These are phyloP conservation scores for Diaprepes abbreviatus DNA, from an alignment of 2,888 invertebrate genomes.

Conservation along the genomic window DNA sequence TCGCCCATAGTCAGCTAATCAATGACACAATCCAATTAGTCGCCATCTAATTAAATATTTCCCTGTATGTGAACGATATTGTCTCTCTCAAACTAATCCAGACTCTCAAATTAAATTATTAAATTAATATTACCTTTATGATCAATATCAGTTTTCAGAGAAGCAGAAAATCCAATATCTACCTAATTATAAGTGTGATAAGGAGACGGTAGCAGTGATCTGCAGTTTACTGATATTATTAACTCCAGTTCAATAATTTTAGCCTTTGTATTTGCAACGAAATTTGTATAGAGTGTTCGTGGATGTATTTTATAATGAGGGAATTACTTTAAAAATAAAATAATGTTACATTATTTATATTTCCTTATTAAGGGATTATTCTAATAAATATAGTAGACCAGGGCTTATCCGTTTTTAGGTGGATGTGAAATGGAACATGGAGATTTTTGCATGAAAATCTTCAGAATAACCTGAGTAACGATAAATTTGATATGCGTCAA, in stretches of 20 bases:
- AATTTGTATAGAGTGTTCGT: no score
- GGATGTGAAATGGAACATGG: no score
- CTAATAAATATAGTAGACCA: no score
- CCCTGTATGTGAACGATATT: constrained; percentile 12
- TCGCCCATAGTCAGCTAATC: neutral
- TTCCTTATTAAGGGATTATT: no score
- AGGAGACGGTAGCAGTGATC: constrained; percentile 2
- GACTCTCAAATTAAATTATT: constrained; percentile 38
- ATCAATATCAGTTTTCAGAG: constrained; percentile 28
- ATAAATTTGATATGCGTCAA: no score
- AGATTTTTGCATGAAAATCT: no score
- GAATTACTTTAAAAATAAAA: no score
- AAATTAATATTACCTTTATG: constrained; percentile 42
- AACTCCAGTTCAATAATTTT: constrained; percentile 1
- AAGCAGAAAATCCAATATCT: constrained; percentile 40
- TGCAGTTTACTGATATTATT: constrained; percentile 16
- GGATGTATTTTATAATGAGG: no score
- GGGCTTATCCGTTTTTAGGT: no score
- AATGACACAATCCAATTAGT: constrained; percentile 15
- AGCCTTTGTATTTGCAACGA: no score
- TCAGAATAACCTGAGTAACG: no score
- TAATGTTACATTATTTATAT: no score
- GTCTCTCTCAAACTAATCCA: constrained; percentile 16
- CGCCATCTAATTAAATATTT: constrained; percentile 11
- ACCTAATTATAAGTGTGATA: constrained; percentile 32